phyloP scores from a whole-genome alignment of 2,888 invertebrate species.

The Parnassius mnemosyne region DNA sequence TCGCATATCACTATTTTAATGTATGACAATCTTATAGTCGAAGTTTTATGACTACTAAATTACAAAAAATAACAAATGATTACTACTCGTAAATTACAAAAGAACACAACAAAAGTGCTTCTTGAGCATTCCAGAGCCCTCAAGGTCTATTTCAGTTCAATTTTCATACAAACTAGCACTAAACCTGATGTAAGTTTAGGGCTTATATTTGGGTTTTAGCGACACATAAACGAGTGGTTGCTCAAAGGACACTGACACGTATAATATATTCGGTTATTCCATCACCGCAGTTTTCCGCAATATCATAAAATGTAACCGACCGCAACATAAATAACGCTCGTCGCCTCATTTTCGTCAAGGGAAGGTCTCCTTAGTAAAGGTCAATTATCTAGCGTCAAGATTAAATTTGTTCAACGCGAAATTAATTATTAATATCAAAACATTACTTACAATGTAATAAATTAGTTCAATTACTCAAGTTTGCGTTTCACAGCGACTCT shows the following conservation, averaged over 20 bases:
- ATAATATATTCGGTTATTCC: constrained; percentile 13
- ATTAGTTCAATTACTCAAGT: neutral
- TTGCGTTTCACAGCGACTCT: neutral
- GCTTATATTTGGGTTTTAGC: neutral
- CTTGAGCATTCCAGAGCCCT: too few species aligned
- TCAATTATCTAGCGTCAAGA: constrained; percentile 17
- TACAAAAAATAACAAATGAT: too few species aligned
- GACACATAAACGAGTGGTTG: neutral
- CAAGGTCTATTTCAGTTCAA: too few species aligned
- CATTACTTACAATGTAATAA: neutral
- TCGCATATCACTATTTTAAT: too few species aligned
- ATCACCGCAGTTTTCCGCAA: constrained; percentile 15
- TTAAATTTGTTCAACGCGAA: constrained; percentile 15
- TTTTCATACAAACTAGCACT: too few species aligned
- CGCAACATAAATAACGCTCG: constrained; percentile 20
- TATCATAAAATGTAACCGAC: constrained; percentile 23
- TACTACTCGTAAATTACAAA: too few species aligned
- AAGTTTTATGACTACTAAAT: too few species aligned
- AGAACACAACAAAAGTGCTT: too few species aligned
- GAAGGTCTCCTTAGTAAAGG: constrained; percentile 12
- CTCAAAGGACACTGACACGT: neutral
- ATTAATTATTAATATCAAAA: constrained; percentile 7
- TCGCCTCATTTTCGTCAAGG: constrained; percentile 11
- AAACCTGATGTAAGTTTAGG: too few species aligned
- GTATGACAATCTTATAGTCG: too few species aligned